These are phyloP conservation scores for Drosophila mayri DNA, from an alignment of 1,140 invertebrate genomes.

Conservation along the genomic window DNA sequence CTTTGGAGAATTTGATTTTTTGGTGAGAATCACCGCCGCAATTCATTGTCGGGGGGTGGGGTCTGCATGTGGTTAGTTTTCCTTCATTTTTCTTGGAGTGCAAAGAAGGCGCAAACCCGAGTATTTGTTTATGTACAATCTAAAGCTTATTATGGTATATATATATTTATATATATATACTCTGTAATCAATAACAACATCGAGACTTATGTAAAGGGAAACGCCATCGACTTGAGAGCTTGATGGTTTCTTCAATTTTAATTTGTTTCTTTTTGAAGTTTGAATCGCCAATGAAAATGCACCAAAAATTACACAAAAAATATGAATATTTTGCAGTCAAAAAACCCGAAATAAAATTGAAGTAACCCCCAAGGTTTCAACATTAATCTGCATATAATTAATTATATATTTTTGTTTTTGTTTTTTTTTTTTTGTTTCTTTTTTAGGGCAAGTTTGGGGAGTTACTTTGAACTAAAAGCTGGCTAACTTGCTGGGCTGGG, in stretches of 20 bases:
- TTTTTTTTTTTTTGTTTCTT: not conserved
- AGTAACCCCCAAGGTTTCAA: conserved; percentile 20
- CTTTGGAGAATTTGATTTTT: conserved; percentile 6
- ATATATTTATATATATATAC: conserved; percentile 15
- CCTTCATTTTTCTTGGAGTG: conserved; percentile 21
- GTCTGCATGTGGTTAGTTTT: not conserved
- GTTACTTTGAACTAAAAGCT: conserved; percentile 59
- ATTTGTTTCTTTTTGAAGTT: conserved; percentile 11
- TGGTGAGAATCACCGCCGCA: not conserved
- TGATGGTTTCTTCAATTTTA: conserved; percentile 20
- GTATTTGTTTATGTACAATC: conserved; percentile 60
- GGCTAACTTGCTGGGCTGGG: conserved; percentile 74
- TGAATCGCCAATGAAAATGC: not conserved
- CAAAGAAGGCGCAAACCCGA: conserved; percentile 32
- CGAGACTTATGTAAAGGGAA: conserved; percentile 43
- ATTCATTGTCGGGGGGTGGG: not conserved
- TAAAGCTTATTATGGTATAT: conserved; percentile 41
- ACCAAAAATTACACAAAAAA: conserved; percentile 4
- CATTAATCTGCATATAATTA: not conserved
- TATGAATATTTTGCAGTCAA: not conserved
- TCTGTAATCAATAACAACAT: conserved; percentile 55
- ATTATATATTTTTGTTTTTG: not conserved
- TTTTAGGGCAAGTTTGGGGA: conserved; percentile 8
- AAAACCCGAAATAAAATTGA: conserved; percentile 26
- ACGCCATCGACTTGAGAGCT: conserved; percentile 12